These are phyloP conservation scores for Ephialtes manifestator DNA, from an alignment of 2,888 invertebrate species.

Conservation along the genomic window DNA sequence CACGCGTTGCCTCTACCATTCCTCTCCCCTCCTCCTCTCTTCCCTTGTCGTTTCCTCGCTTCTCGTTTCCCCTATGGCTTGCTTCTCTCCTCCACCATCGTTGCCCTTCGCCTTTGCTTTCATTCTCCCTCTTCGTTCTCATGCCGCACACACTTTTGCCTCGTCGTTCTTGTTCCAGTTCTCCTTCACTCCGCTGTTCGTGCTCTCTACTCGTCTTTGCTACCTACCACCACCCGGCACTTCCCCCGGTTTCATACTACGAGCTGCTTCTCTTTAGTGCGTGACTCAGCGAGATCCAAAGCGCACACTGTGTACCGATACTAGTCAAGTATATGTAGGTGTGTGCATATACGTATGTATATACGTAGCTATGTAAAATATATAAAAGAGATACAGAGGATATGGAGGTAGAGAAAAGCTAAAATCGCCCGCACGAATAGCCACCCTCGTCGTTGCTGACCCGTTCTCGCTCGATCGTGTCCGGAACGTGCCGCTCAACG, in stretches of 20 bases:
- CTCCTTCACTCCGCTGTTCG: constrained; percentile 34
- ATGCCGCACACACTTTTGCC: constrained; percentile 20
- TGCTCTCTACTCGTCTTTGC: constrained; percentile 53
- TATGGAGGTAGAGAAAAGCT: constrained; percentile 42
- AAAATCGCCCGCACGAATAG: constrained; percentile 65
- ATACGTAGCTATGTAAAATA: too few species aligned
- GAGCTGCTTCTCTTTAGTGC: constrained; percentile 75
- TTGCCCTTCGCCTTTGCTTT: constrained; percentile 47
- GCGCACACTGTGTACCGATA: constrained; percentile 68
- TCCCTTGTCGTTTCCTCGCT: constrained; percentile 24
- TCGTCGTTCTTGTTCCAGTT: constrained; percentile 45
- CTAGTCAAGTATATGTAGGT: constrained; percentile 41
- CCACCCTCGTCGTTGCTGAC: constrained; percentile 68
- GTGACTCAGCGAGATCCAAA: constrained; percentile 83
- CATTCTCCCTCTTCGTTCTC: constrained; percentile 45
- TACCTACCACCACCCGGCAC: constrained; percentile 66
- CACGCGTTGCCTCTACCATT: constrained; percentile 43
- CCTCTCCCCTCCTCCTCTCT: constrained; percentile 17
- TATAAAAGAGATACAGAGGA: constrained; percentile 29
- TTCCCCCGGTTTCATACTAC: constrained; percentile 41
- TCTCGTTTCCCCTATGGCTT: constrained; percentile 48
- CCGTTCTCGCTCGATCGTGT: constrained; percentile 59
- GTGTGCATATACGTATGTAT: background rate
- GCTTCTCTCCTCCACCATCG: constrained; percentile 32
- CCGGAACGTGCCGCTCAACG: constrained; percentile 68